Evolutionary conservation across 2,797 vertebrate species (phyloP), one percentile per base, ranked within the genome.

Genomic region (Coracias cyanogaster): DNA sequence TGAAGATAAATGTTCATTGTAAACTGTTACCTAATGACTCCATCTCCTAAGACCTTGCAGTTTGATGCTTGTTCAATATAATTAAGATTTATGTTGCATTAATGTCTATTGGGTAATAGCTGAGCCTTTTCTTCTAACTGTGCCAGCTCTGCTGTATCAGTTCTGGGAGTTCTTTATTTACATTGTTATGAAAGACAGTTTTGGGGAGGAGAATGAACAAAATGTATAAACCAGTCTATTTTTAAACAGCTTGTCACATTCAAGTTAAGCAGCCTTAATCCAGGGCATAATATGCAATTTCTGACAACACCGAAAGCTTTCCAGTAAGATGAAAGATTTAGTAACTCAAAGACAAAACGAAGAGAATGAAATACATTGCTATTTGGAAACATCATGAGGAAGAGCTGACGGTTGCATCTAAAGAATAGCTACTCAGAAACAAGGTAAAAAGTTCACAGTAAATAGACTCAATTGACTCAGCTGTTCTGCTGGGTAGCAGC

Each of bases 81-180:
- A 94, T 96, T 92, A 94, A 96, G 94, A 97, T 97, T 96, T 96
- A 90, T 93, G 72, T 79, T 85, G 66, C 89, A 91, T 94, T 96
- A 95, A 89, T 48, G 81, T 94, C 93, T 93, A 61, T 57, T 70
- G 78, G 72, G 86, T 70, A 94, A 82, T 77, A 78, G 26, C 48
- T 0, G 45, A 72, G 79, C 45, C 43, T 86, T 81, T 82, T 52
- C 67, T 88, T 45, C 84, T 33, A 52, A 15, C 84, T 1, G 0
- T 85, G 82, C 89, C 82, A 89, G 66, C 61, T 66, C 86, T 1
- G 7, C 72, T 39, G 8, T 90, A 94, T 96, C 93, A 89, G 84
- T n/a, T 15, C 70, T 77, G 54, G 84, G 78, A 96, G 64, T 49
- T 41, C 82, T 93, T 72, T 94, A 85, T 96, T 80, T 97, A 95